Conservation (phyloP, 2,797 vertebrate species). For the Discoglossus pictus region DNA sequence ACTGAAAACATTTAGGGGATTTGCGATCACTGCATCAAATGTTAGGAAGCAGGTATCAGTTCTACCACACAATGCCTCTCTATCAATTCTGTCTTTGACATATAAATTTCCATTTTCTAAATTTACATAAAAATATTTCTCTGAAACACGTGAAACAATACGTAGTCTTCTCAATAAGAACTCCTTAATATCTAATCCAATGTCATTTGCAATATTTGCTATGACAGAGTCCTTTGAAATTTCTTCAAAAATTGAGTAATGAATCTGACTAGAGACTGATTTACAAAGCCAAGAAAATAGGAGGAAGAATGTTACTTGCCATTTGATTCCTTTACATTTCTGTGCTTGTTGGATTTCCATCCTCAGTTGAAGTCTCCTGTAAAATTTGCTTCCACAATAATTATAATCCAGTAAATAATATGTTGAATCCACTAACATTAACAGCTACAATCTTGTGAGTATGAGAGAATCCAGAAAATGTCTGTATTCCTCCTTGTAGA, state of each 20-base stretch:
- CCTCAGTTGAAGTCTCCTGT: neutral
- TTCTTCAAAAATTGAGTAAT: conserved; percentile 28
- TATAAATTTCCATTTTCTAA: conserved; percentile 56
- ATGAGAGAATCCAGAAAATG: conserved; percentile 22
- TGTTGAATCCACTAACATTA: neutral
- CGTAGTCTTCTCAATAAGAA: conserved; percentile 44
- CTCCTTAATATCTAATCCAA: conserved; percentile 57
- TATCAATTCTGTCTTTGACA: conserved; percentile 47
- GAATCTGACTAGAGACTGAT: conserved; percentile 22
- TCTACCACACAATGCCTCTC: conserved; percentile 21
- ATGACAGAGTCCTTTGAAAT: conserved; percentile 52
- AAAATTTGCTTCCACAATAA: neutral
- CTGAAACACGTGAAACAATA: conserved; percentile 66
- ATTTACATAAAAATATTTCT: conserved; percentile 68
- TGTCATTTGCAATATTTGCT: conserved; percentile 77
- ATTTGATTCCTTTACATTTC: conserved; percentile 6
- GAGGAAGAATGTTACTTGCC: conserved; percentile 21
- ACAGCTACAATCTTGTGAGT: too few relatives aligned
- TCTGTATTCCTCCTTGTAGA: neutral
- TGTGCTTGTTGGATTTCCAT: conserved; percentile 5
- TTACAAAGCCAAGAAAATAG: conserved; percentile 26
- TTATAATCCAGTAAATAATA: conserved; percentile 9
- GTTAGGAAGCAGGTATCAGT: conserved; percentile 17
- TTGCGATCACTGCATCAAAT: conserved; percentile 52
- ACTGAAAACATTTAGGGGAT: conserved; percentile 39